Evolutionary conservation across 2,113 vertebrate species (phyloP), one percentile per base, ranked within the genome.

Genomic region (Bujurquina vittata): DNA sequence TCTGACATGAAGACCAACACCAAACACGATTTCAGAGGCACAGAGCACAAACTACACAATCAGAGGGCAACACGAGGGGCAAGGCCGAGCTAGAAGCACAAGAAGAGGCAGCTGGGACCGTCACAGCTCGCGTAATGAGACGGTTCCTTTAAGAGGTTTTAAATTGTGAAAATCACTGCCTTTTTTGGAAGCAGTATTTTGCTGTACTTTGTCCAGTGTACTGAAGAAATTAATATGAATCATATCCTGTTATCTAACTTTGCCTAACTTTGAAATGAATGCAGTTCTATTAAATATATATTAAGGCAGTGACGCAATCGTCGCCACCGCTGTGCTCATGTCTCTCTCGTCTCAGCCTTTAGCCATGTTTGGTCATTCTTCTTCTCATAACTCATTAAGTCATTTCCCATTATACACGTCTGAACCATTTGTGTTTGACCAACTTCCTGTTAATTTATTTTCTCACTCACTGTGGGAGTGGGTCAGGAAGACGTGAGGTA

Each of bases 51-150:
- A 62, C 60, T 62, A 14, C 35, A 62, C 20, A 37, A 62, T 3
- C 20, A 22, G 60, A 22, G 33, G 10, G 11, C 10, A 18, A 37
- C 31, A 37, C n/a, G 10, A n/a, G 5, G 18, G 59, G 59, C 18
- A 12, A 61, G 8, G n/a, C 31, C 37, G 60, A 62, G 60, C 57
- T 17, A 59, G 0, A 59, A 59, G 3, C 57, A 60, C 15, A 60
- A 18, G 58, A 10, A 60, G 26, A 17, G 58, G 18, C 0, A 0
- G 8, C 17, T 18, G 12, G 31, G 26, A 59, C 8, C 3, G 18
- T 40, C 0, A 1, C 58, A 10, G 26, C 10, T 59, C 12, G 17
- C 9, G 1, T 17, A 58, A 58, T 29, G 5, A 31, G 29, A 31
- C 4, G 29, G 29, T 31, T 31, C 29, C 29, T 31, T 31, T 31